Evolutionary conservation across 64 coral and sea anemone genomes (phyloP).

Genomic region (Actinia equina): DNA sequence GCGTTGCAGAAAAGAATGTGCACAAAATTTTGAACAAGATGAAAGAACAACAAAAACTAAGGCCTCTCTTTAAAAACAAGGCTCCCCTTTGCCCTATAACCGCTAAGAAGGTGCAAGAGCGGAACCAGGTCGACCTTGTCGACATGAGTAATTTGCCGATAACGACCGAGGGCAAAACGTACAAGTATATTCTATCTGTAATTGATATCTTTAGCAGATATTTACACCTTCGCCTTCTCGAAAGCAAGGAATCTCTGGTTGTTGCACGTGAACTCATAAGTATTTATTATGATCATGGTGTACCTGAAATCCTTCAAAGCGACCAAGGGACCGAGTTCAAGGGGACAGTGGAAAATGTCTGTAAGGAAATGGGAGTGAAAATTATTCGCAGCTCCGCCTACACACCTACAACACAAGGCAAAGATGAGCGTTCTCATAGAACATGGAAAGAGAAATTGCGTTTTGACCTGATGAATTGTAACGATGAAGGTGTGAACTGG

Average conservation of each 20-base stretch:
- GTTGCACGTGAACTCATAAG: slow-evolving; percentile 18
- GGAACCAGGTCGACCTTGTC: slow-evolving; percentile 36
- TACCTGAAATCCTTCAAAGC: slow-evolving; percentile 29
- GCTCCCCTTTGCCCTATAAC: slow-evolving; percentile 31
- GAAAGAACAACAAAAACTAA: slow-evolving; percentile 11
- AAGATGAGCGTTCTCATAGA: slow-evolving; percentile 20
- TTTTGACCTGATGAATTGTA: slow-evolving; percentile 11
- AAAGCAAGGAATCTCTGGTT: slow-evolving; percentile 28
- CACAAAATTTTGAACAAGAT: too few species aligned
- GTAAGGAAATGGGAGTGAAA: slow-evolving; percentile 25
- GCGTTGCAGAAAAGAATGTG: too few species aligned
- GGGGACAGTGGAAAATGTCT: not conserved
- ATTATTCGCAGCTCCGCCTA: too few species aligned
- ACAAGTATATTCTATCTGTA: slow-evolving; percentile 40
- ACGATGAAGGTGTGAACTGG: not conserved
- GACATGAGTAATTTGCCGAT: slow-evolving; percentile 16
- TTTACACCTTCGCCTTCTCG: slow-evolving; percentile 6
- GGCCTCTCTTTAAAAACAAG: slow-evolving; percentile 32
- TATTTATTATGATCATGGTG: slow-evolving; percentile 36
- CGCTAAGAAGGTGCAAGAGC: slow-evolving; percentile 15
- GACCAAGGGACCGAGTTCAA: slow-evolving; percentile 32
- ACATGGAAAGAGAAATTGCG: slow-evolving; percentile 29
- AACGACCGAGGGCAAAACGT: not conserved
- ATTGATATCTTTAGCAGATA: slow-evolving; percentile 35
- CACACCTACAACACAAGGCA: slow-evolving; percentile 30